Evolutionary conservation across 1,140 invertebrate genomes (phyloP).

Genomic region (Caenorhabditis briggsae): DNA sequence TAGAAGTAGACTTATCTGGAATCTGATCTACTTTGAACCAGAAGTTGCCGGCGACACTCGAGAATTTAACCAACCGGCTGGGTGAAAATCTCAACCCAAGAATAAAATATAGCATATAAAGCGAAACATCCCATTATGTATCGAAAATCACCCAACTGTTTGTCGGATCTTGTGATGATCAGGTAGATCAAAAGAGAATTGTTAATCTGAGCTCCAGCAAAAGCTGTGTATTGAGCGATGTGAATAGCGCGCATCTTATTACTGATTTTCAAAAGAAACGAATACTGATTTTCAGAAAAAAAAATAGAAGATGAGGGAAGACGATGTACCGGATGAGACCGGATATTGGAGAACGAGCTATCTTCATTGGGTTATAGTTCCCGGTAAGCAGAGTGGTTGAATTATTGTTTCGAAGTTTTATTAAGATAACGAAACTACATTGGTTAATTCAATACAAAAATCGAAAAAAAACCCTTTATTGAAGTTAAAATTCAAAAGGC

Average conservation of each 20-base stretch:
- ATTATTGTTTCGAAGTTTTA: too few species aligned
- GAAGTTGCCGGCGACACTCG: background rate
- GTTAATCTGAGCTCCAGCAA: background rate
- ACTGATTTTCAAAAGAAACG: background rate
- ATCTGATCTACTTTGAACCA: too few species aligned
- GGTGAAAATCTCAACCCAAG: slow-evolving; percentile 3
- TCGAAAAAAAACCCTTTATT: too few species aligned
- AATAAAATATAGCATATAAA: background rate
- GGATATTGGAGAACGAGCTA: too few species aligned
- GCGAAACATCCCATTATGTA: background rate
- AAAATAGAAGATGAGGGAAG: too few species aligned
- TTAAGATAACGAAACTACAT: too few species aligned
- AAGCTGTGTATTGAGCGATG: background rate
- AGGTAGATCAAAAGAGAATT: background rate
- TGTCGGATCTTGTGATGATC: background rate
- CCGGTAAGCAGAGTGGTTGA: too few species aligned
- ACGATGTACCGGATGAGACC: too few species aligned
- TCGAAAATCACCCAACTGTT: background rate
- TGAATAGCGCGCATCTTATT: background rate
- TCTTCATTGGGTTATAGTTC: too few species aligned
- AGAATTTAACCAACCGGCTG: background rate
- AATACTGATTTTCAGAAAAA: background rate
- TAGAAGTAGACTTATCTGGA: too few species aligned
- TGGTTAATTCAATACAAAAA: too few species aligned
- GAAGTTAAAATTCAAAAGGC: background rate